Evolutionary conservation across 2,797 vertebrate species (phyloP).

Genomic region (Syngnathus acus): DNA sequence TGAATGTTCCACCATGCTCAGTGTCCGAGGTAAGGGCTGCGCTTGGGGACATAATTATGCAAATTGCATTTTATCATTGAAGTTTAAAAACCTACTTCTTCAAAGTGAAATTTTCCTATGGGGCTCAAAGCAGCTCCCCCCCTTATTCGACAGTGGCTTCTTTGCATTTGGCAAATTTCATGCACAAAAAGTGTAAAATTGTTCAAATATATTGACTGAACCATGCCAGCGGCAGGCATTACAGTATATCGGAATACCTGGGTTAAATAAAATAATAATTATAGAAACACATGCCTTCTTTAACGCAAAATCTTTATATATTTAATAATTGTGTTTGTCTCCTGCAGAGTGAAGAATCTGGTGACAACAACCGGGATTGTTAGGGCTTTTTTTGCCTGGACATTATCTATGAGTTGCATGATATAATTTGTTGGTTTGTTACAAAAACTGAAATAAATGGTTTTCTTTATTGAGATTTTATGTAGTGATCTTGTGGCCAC

Average conservation of each 20-base stretch:
- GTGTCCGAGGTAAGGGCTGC: constrained; percentile 69
- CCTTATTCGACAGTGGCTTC: too few relatives aligned
- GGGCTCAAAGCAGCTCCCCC: too few relatives aligned
- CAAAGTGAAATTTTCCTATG: too few relatives aligned
- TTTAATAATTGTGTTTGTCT: constrained; percentile 1
- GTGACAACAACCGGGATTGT: neutral
- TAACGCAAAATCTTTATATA: neutral
- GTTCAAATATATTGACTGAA: neutral
- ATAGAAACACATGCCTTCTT: neutral
- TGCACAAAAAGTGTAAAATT: too few relatives aligned
- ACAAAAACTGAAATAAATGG: constrained; percentile 2
- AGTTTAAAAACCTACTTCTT: too few relatives aligned
- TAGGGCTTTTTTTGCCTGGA: constrained; percentile 2
- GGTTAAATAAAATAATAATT: too few relatives aligned
- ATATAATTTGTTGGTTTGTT: neutral
- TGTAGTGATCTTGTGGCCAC: neutral
- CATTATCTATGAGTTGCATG: constrained; percentile 1
- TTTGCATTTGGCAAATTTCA: too few relatives aligned
- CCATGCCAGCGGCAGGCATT: neutral
- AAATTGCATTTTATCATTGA: too few relatives aligned
- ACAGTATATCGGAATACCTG: neutral
- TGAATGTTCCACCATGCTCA: constrained; percentile 69
- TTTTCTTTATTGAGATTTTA: neutral
- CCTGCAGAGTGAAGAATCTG: constrained; percentile 47
- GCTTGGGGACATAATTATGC: too few relatives aligned